Base-by-base conservation (phyloP, 2,888 invertebrate genomes). In the Meteorus cinctellus region DNA sequence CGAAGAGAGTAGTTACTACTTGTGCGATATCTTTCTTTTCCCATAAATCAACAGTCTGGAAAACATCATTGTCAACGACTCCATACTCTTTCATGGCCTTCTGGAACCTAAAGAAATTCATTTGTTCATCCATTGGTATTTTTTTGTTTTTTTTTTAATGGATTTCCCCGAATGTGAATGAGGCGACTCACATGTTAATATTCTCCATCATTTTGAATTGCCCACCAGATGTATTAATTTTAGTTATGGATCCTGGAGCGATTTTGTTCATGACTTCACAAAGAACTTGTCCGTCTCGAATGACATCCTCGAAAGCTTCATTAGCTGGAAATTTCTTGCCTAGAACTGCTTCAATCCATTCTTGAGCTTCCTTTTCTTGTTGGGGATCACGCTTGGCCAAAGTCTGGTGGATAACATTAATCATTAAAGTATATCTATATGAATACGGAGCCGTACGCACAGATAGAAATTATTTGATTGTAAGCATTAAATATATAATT, bases 161-260 rank as follows among this genome's bases (percentile, higher is more conserved):
- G 36, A 70, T 16, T 48, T 29, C 31, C 2, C 27, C 8, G 16
- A 3, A 48, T 34, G 65, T 31, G 19, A 16, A 62, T 0, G 62
- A 31, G 55, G 12, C 36, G 41, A 91, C 94, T 93, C 90, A 98
- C 95, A 94, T 92, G 91, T 96, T 97, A 90, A 99, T 97, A 93
- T 99, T 99, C 91, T 99, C 99, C 99, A 99, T 99, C 95, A 99
- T 95, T 90, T 98, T 99, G 94, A 99, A 99, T 89, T 98, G 98
- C 89, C 98, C 98, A 84, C 98, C 98, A 67, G 94, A 93, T 83
- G 94, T 94, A 93, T 99, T 98, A 91, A 99, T 95, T 91, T 98
- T 98, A 87, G 93, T 88, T 79, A 98, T 92, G 80, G 96, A 92
- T 85, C 97, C 97, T 67, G 99, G 98, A 82, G 93, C 91, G 84